These are phyloP conservation scores for Protosalanx chinensis DNA, from an alignment of 2,797 vertebrate species.

Conservation along the genomic window DNA sequence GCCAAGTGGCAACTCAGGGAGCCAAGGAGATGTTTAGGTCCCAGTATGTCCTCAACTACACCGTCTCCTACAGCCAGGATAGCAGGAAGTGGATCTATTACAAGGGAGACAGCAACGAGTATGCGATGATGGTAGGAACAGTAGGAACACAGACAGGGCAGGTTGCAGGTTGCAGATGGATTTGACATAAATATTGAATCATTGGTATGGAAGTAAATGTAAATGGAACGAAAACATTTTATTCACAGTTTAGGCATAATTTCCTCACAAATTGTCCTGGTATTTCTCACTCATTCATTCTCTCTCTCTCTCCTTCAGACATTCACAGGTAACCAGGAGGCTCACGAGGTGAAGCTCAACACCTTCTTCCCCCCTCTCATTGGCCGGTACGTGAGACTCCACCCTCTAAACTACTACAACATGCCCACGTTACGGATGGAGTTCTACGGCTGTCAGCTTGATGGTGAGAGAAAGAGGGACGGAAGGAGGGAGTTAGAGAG, in stretches of 20 bases:
- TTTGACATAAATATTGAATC: too few relatives aligned
- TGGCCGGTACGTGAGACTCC: conserved; percentile 83
- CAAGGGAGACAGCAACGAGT: conserved; percentile 78
- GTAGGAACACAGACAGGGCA: neutral
- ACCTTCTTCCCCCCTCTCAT: conserved; percentile 85
- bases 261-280: neutral
- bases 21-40: conserved; percentile 77
- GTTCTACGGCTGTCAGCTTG: conserved; percentile 87
- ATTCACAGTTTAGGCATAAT: too few relatives aligned
- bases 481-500: neutral
- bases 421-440: conserved; percentile 88
- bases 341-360: conserved; percentile 74
- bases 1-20: conserved; percentile 89
- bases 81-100: conserved; percentile 82
- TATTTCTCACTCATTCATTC: neutral
- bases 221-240: neutral
- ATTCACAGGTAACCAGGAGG: conserved; percentile 85
- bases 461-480: conserved; percentile 69
- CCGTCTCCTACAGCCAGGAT: conserved; percentile 86
- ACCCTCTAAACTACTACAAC: conserved; percentile 75
- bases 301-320: conserved; percentile 61
- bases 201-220: too few relatives aligned
- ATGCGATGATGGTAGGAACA: conserved; percentile 78
- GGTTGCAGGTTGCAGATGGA: too few relatives aligned
- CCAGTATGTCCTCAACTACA: conserved; percentile 76